phyloP scores from a whole-genome alignment of 1,140 invertebrate genomes.

The Macrobrachium rosenbergii region DNA sequence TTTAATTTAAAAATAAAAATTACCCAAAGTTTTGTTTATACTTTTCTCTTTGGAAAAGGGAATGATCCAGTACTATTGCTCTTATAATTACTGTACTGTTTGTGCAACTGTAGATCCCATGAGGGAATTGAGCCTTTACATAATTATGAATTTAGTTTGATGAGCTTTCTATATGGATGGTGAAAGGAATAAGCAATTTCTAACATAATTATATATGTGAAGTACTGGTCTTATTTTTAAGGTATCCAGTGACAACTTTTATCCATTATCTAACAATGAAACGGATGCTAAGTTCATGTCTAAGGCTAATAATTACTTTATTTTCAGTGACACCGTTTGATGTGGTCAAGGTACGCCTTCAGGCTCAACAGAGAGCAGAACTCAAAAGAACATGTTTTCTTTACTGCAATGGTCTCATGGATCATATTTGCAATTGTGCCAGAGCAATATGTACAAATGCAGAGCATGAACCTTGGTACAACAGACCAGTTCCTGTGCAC shows the following conservation, averaged over 20 bases:
- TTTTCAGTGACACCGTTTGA: constrained; percentile 96
- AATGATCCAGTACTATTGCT: too few species aligned
- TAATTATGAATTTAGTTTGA: too few species aligned
- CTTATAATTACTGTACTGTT: too few species aligned
- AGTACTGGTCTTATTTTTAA: not conserved
- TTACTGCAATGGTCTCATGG: constrained; percentile 99
- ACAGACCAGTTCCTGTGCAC: constrained; percentile 76
- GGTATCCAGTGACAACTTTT: not conserved
- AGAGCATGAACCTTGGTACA: constrained; percentile 75
- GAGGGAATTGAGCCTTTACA: too few species aligned
- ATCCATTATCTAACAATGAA: not conserved
- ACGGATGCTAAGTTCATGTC: too few species aligned
- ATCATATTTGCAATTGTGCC: constrained; percentile 94
- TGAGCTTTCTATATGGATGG: too few species aligned
- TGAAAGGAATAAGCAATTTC: too few species aligned
- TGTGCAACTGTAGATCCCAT: too few species aligned
- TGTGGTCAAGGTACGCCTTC: constrained; percentile 97
- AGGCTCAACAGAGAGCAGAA: constrained; percentile 90
- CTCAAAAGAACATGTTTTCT: constrained; percentile 92
- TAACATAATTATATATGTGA: too few species aligned
- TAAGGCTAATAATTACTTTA: not conserved
- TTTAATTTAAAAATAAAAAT: too few species aligned
- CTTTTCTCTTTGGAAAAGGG: too few species aligned
- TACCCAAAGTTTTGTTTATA: too few species aligned
- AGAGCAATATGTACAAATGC: constrained; percentile 71